Base-by-base conservation (phyloP, 1,140 invertebrate genomes). In the Anadara kagoshimensis region DNA sequence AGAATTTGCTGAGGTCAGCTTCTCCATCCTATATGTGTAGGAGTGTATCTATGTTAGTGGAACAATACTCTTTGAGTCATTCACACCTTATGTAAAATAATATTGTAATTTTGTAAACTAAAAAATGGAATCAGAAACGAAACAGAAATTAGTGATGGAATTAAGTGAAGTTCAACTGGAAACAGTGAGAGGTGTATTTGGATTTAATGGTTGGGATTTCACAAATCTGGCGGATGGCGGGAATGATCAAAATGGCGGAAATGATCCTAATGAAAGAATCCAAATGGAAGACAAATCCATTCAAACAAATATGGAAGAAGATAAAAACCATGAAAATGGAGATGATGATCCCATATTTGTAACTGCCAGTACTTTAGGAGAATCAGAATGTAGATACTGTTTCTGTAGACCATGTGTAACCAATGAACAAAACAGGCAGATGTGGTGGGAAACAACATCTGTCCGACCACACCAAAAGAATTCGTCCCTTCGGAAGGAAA, bases 401-500 rank as follows among this genome's bases (percentile, higher is more conserved):
- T 47, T 65, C 8, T 26, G 62, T 65, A n/a, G 18, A 10, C 68
- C 68, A 7, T 53, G 47, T 43, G 54, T 69, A 5, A 69, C 58
- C 8, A 10, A 49, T 53, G 58, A 69, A 10, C 14, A 14, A 7
- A 69, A 62, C 24, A 69, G 29, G 62, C 57, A 54, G 43, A 44
- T 61, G 57, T 62, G 45, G 58, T 69, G 57, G 67, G 22, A 41
- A 20, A 20, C 4, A n/a, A 10, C 20, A n/a, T 4, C 44, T 16
- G 57, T 49, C 20, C 8, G 3, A 29, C 67, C 24, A 10, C 45
- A 58, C 26, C 44, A 26, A 29, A 4, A 45, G 24, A 53, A 53
- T 51, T 16, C 56, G 10, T 4, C 18, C 29, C 45, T 59, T 5
- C 18, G 68, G n/a, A 69, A 69, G 29, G 56, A 62, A 36, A 16